A percentile compares a stretch with the other conserved stretches of the same genome.
Evolutionary conservation across 2,888 invertebrate species (phyloP).

Genomic region (Mythimna vitellina): DNA sequence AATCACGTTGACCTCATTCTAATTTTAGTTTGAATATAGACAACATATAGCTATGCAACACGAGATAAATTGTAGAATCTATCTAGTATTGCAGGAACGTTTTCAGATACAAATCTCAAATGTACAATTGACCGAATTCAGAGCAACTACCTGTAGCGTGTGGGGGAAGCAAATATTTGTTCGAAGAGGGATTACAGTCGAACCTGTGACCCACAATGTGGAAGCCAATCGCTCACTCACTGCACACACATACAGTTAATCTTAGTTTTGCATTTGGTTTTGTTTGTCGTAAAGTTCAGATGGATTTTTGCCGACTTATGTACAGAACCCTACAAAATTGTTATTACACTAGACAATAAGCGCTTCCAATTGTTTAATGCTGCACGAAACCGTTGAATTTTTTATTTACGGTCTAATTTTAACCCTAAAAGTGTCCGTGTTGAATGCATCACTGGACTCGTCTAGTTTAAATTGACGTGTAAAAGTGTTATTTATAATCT

Average conservation of each 20-base stretch:
- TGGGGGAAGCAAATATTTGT: conserved; percentile 44
- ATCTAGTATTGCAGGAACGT: neutral
- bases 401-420: no score
- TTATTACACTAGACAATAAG: no score
- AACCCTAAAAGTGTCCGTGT: no score
- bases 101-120: conserved; percentile 13
- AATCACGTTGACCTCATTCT: no score
- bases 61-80: neutral
- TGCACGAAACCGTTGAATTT: no score
- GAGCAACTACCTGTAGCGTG: conserved; percentile 35
- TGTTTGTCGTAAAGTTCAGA: neutral
- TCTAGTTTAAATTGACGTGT: no score
- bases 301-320: no score
- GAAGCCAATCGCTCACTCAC: conserved; percentile 36
- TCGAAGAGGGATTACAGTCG: conserved; percentile 15
- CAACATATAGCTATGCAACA: neutral
- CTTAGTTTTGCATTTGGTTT: conserved; percentile 7
- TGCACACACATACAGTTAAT: conserved; percentile 29
- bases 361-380: no score
- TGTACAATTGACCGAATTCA: conserved; percentile 3
- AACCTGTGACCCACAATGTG: conserved; percentile 21
- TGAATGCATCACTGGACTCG: no score
- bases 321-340: no score
- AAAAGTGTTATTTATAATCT: no score
- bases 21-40: no score